Base-by-base conservation (phyloP, 2,113 vertebrate genomes). In the Pachycephala philippinensis region DNA sequence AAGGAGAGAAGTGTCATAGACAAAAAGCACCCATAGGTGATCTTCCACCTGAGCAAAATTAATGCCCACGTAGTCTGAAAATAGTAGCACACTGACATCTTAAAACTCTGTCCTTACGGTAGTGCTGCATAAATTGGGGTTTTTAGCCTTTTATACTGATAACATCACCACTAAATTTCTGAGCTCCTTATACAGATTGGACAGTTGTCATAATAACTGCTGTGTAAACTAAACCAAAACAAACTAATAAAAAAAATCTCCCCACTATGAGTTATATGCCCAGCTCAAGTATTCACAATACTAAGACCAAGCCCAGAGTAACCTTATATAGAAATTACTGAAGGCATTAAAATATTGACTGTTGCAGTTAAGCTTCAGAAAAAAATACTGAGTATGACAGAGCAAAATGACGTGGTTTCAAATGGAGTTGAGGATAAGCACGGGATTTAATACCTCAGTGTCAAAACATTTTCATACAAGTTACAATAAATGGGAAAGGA, bases 121-220 rank as follows among this genome's bases (percentile, higher is more conserved):
- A 26, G 0, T 28, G 15, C 10, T 70, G 42, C 8, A 2, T 26
- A n/a, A 61, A 1, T 35, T 61, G 17, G 22, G 5, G 3, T 11
- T 81, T 90, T 72, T 39, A 66, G 35, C 4, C 21, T 72, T 86
- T 84, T 61, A n/a, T 53, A 23, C 14, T 1, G 3, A 35, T 31
- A 42, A 5, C 5, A 19, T 9, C 13, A 21, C 13, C 54, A 33
- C 4, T 42, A 59, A 57, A 66, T 69, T 78, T 86, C 66, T 81
- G 64, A 63, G 13, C 3, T 54, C 4, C 15, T 85, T 50, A 40
- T 35, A 56, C 2, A 24, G 8, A 45, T 9, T n/a, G 13, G 7
- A 57, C 7, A 53, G 26, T 53, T 88, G 20, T 27, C 10, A 16
- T 44, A 27, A 28, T 57, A 80, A 69, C 7, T 52, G 18, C 15